Conservation (phyloP, 2,888 invertebrate species). For the Tholera decimalis region DNA sequence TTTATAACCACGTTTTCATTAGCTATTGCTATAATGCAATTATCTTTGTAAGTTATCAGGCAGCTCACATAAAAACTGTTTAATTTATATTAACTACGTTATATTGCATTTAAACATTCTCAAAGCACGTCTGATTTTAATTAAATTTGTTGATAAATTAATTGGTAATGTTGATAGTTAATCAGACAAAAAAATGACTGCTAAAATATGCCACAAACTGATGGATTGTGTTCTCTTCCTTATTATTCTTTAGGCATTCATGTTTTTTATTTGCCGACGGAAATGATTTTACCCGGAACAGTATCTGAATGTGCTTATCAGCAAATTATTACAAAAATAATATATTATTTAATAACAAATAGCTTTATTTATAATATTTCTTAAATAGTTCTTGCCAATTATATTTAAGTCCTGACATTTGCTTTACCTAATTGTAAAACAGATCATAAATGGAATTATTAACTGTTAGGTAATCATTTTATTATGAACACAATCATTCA, state of each 20-base stretch:
- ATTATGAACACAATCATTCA: conserved; percentile 4
- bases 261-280: conserved; percentile 47
- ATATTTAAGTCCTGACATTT: not conserved
- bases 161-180: conserved; percentile 23
- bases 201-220: conserved; percentile 3
- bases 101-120: conserved; percentile 18
- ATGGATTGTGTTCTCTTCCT: not conserved
- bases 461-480: not conserved
- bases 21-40: conserved; percentile 37
- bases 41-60: conserved; percentile 26
- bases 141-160: conserved; percentile 35
- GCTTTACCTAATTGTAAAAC: not conserved
- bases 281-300: not conserved
- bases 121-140: conserved; percentile 34
- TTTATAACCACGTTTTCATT: conserved; percentile 29
- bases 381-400: not conserved
- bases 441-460: not conserved
- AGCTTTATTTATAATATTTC: not conserved
- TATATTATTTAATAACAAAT: not conserved
- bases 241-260: not conserved
- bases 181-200: conserved; percentile 16
- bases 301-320: not conserved
- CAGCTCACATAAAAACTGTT: conserved; percentile 30
- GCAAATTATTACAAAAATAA: not conserved
- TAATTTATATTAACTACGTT: conserved; percentile 29